Conservation (phyloP, 2,888 invertebrate genomes). For the Drosophila lacicola region DNA sequence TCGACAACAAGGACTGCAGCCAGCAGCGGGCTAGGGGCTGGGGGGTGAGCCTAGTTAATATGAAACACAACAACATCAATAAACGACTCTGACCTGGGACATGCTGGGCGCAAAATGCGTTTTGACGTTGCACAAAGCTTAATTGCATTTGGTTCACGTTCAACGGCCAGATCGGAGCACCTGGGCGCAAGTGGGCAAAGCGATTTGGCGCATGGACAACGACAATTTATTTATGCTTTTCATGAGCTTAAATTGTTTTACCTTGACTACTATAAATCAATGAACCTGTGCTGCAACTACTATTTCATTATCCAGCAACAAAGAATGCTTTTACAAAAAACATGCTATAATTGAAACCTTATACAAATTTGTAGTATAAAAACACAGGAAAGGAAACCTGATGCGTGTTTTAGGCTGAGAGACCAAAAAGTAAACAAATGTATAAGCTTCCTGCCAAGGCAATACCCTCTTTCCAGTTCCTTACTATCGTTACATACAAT, state of each 20-base stretch:
- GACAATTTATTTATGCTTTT: conserved; percentile 55
- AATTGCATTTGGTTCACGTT: conserved; percentile 66
- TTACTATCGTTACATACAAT: no score
- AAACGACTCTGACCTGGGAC: conserved; percentile 56
- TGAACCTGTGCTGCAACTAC: conserved; percentile 11
- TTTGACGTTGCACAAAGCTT: conserved; percentile 69
- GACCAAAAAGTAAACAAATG: no score
- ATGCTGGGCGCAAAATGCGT: conserved; percentile 59
- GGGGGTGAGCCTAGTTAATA: conserved; percentile 64
- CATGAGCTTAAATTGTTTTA: conserved; percentile 50
- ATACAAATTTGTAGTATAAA: no score
- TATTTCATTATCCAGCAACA: conserved; percentile 1
- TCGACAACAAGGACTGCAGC: conserved; percentile 57
- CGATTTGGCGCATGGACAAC: conserved; percentile 46
- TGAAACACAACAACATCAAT: conserved; percentile 60
- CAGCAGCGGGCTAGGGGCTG: not conserved
- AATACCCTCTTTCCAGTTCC: no score
- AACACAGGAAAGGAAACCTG: no score
- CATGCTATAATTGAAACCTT: no score
- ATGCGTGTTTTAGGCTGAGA: no score
- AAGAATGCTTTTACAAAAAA: no score
- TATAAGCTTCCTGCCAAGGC: no score
- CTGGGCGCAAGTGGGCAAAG: conserved; percentile 38
- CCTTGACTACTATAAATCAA: conserved; percentile 26
- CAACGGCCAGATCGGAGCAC: conserved; percentile 41